A percentile compares a stretch with the other conserved stretches of the same genome.
phyloP scores from a whole-genome alignment of 2,113 vertebrate species.

The Hemibagrus wyckioides region DNA sequence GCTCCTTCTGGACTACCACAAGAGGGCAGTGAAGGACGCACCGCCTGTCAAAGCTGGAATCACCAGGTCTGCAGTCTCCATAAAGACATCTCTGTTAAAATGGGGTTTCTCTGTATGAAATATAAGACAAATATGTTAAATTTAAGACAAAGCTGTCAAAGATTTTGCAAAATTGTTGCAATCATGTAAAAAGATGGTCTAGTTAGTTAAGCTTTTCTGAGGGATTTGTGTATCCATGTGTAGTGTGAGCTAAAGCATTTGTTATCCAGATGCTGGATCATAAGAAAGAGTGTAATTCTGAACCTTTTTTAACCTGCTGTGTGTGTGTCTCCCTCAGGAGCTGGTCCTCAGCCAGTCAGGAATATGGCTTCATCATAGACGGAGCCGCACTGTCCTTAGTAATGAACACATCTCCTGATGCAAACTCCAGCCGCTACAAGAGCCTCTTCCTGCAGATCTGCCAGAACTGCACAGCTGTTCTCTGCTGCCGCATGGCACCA shows the following conservation, averaged over 20 bases:
- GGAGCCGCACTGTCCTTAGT: slow-evolving; percentile 89
- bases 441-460: slow-evolving; percentile 95
- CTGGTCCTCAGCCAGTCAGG: slow-evolving; percentile 80
- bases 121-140: too few relatives aligned
- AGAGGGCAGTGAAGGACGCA: slow-evolving; percentile 83
- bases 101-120: not conserved
- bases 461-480: slow-evolving; percentile 89
- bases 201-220: not conserved
- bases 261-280: not conserved
- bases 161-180: not conserved
- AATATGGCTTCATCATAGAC: slow-evolving; percentile 93
- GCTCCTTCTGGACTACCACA: slow-evolving; percentile 87
- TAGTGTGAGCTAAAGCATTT: not conserved
- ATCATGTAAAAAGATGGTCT: not conserved
- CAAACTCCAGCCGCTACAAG: slow-evolving; percentile 81
- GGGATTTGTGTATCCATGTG: not conserved
- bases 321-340: slow-evolving; percentile 70
- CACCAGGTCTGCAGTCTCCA: slow-evolving; percentile 75
- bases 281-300: not conserved
- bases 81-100: not conserved
- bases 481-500: slow-evolving; percentile 97
- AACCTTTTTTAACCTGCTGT: not conserved
- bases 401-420: slow-evolving; percentile 83
- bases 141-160: too few relatives aligned
- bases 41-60: slow-evolving; percentile 74